A percentile compares a stretch with the other conserved stretches of the same genome.
These are phyloP conservation scores for Cerceris ruficornis DNA, from an alignment of 2,888 invertebrate species.

Conservation along the genomic window DNA sequence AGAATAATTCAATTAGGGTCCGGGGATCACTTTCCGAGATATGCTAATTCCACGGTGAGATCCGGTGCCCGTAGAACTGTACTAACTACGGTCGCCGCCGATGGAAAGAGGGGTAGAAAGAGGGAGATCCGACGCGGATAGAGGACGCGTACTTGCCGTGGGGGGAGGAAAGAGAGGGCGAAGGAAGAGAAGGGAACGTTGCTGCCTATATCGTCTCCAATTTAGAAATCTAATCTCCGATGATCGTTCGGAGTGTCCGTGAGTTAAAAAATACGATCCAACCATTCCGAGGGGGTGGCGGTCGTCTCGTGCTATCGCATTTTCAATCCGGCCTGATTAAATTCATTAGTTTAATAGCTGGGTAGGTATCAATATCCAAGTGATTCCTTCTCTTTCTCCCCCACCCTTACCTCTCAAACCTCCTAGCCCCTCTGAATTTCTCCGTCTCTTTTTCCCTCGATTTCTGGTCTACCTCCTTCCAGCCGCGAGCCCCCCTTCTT, in stretches of 20 bases:
- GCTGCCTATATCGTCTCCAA: conserved; percentile 73
- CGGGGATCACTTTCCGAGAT: conserved; percentile 80
- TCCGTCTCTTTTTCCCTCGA: conserved; percentile 22
- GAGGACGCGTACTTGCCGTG: not conserved
- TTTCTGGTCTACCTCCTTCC: conserved; percentile 33
- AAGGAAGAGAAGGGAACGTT: conserved; percentile 29
- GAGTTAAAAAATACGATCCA: conserved; percentile 73
- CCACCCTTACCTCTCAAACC: conserved; percentile 17
- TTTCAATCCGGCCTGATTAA: conserved; percentile 79
- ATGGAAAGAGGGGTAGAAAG: conserved; percentile 17
- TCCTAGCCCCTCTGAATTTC: conserved; percentile 38
- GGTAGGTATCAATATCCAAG: conserved; percentile 80
- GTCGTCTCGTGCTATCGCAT: conserved; percentile 61
- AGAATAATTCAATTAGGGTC: conserved; percentile 82
- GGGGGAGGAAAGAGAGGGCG: conserved; percentile 55
- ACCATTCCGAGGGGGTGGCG: not conserved
- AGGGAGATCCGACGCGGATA: conserved; percentile 24
- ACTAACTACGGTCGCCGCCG: conserved; percentile 55
- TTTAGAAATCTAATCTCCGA: conserved; percentile 82
- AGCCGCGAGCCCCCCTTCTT: conserved; percentile 1
- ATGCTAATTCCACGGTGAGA: conserved; percentile 79
- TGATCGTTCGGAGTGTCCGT: conserved; percentile 76
- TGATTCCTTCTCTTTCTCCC: conserved; percentile 67
- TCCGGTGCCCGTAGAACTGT: conserved; percentile 57
- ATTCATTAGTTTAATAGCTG: conserved; percentile 81